These are phyloP conservation scores for Oikopleura vanhoeffeni DNA, from an alignment of 23 tunicate genomes.

Conservation along the genomic window DNA sequence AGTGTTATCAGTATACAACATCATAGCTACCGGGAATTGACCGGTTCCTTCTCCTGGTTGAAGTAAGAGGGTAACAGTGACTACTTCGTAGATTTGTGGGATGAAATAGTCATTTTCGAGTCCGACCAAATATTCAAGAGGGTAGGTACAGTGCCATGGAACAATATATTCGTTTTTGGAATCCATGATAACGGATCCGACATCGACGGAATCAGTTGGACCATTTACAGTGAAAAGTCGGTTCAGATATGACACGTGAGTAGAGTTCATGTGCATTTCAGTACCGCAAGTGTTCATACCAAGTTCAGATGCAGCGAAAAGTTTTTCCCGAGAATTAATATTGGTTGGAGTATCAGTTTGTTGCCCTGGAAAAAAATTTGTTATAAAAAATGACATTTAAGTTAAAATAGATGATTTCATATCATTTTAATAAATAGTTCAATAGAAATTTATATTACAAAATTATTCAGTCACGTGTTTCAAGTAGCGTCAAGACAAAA, in stretches of 20 bases:
- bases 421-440: no score
- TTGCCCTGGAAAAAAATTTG: no score
- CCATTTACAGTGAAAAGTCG: background rate
- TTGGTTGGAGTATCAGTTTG: no score
- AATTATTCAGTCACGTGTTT: no score
- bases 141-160: slow-evolving; percentile 9
- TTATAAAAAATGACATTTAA: no score
- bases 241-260: background rate
- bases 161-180: background rate
- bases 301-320: background rate
- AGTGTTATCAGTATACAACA: background rate
- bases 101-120: background rate
- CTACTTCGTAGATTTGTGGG: slow-evolving; percentile 12
- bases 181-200: background rate
- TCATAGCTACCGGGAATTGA: slow-evolving; percentile 3
- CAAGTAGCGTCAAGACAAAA: no score
- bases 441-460: no score
- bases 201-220: background rate
- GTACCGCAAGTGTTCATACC: slow-evolving; percentile 11
- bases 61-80: background rate
- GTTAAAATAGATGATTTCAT: no score
- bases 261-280: slow-evolving; percentile 13
- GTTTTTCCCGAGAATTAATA: background rate
- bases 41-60: slow-evolving; percentile 13
- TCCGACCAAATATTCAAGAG: background rate